These are phyloP conservation scores for Diabrotica balteata DNA, from an alignment of 2,888 invertebrate genomes.

Conservation along the genomic window DNA sequence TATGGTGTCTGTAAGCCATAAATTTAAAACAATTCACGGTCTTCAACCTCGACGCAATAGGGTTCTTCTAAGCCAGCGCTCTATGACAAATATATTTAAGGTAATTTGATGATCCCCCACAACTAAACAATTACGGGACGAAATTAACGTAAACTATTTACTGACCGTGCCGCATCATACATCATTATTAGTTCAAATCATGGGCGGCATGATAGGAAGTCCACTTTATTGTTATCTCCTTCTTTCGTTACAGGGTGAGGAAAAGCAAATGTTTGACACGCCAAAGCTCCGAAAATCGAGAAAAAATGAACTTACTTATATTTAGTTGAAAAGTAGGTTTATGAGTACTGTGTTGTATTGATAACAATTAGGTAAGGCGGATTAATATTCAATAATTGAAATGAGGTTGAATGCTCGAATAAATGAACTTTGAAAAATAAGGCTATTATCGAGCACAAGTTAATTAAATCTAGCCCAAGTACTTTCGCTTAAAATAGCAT, in stretches of 20 bases:
- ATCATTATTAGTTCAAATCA: not conserved
- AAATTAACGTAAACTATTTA: slow-evolving; percentile 2
- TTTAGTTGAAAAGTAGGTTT: too few relatives aligned
- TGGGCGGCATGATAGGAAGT: not conserved
- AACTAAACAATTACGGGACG: not conserved
- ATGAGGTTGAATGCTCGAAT: too few relatives aligned
- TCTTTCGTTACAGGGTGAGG: not conserved
- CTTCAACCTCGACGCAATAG: slow-evolving; percentile 16
- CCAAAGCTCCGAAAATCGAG: too few relatives aligned
- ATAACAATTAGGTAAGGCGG: too few relatives aligned
- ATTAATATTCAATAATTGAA: too few relatives aligned
- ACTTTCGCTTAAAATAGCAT: too few relatives aligned
- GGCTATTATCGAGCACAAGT: too few relatives aligned
- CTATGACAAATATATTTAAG: not conserved
- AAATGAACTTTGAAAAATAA: too few relatives aligned
- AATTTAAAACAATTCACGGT: slow-evolving; percentile 25
- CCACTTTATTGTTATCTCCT: not conserved
- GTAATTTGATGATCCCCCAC: not conserved
- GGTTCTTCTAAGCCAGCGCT: slow-evolving; percentile 4
- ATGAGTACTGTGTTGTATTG: too few relatives aligned
- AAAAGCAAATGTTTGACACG: not conserved
- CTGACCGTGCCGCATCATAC: slow-evolving; percentile 1
- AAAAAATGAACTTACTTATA: too few relatives aligned
- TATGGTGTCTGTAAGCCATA: slow-evolving; percentile 18
- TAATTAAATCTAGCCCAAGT: too few relatives aligned